Conservation (phyloP, 1,140 invertebrate genomes). For the Caerostris darwini region DNA sequence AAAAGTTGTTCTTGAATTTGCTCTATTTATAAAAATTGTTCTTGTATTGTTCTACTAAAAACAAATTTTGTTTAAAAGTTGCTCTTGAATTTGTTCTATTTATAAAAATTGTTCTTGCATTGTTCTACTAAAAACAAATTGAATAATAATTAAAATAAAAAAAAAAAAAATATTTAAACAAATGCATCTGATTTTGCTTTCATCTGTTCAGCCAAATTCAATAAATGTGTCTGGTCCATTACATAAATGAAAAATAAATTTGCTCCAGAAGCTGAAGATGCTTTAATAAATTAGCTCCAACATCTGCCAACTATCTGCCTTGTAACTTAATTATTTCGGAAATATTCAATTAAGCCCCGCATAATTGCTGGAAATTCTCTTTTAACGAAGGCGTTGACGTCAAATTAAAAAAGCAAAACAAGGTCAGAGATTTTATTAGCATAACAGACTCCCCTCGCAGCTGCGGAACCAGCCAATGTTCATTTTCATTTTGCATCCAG, state of each 20-base stretch:
- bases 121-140: too few relatives aligned
- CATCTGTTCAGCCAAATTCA: neutral
- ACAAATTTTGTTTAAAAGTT: too few relatives aligned
- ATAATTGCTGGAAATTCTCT: constrained; percentile 38
- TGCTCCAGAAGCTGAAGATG: neutral
- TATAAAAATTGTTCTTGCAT: too few relatives aligned
- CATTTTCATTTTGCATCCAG: neutral
- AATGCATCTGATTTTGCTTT: too few relatives aligned
- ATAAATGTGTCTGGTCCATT: neutral
- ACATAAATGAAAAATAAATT: neutral
- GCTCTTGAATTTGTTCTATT: too few relatives aligned
- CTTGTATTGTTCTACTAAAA: too few relatives aligned
- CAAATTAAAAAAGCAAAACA: constrained; percentile 26
- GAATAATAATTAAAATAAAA: too few relatives aligned
- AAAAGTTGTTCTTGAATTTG: too few relatives aligned
- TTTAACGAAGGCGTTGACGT: neutral
- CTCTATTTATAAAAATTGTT: too few relatives aligned
- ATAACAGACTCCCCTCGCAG: neutral
- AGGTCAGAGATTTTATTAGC: constrained; percentile 48
- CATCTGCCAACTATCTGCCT: constrained; percentile 23
- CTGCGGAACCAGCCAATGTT: neutral
- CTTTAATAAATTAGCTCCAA: constrained; percentile 9
- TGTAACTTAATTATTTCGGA: constrained; percentile 49
- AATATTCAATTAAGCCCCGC: constrained; percentile 47
- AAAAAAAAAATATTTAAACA: too few relatives aligned